Evolutionary conservation across 2,113 vertebrate species (phyloP).

Genomic region (Lepus timidus): DNA sequence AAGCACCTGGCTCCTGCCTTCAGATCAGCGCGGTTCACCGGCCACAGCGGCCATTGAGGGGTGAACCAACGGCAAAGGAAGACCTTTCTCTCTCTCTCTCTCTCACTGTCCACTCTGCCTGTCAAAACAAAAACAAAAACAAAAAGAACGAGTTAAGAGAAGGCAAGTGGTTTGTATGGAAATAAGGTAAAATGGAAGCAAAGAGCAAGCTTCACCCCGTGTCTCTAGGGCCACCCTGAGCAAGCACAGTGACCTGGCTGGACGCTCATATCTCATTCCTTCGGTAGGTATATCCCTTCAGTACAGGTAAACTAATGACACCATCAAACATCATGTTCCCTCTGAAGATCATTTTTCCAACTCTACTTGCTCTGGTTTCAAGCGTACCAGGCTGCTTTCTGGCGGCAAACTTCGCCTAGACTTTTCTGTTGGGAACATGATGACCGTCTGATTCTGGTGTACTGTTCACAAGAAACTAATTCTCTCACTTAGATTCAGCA

Average conservation of each 20-base stretch:
- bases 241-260: background rate
- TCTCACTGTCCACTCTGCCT: too few species aligned
- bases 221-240: background rate
- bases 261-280: background rate
- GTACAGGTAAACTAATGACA: background rate
- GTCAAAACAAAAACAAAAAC: too few species aligned
- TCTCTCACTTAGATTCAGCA: background rate
- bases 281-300: background rate
- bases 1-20: too few species aligned
- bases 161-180: background rate
- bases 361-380: background rate
- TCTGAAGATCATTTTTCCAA: background rate
- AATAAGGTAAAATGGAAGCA: background rate
- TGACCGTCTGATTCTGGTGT: background rate
- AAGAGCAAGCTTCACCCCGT: background rate
- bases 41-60: too few species aligned
- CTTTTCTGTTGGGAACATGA: background rate
- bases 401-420: background rate
- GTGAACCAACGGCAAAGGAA: too few species aligned
- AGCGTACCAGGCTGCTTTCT: background rate
- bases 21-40: too few species aligned
- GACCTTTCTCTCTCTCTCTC: too few species aligned
- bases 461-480: background rate
- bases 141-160: background rate
- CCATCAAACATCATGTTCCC: background rate